Evolutionary conservation across 2,888 invertebrate genomes (phyloP).

Genomic region (Ectropis crepuscularia): DNA sequence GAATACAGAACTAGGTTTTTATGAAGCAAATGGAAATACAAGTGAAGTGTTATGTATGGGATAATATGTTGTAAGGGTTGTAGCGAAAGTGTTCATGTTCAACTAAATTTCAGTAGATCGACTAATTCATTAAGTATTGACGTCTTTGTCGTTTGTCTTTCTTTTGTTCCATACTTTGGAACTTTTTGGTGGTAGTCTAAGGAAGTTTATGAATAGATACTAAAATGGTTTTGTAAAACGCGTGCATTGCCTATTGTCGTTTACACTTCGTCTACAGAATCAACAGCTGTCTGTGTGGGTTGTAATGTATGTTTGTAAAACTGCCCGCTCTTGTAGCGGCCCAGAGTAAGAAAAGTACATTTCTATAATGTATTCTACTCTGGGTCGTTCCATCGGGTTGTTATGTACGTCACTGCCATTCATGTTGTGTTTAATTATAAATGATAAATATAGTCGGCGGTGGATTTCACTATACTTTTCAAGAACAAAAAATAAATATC

Average conservation of each 20-base stretch:
- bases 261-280: slow-evolving; percentile 55
- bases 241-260: slow-evolving; percentile 41
- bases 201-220: too few relatives aligned
- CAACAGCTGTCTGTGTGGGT: slow-evolving; percentile 65
- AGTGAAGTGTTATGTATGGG: not conserved
- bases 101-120: too few relatives aligned
- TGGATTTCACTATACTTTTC: slow-evolving; percentile 1
- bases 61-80: not conserved
- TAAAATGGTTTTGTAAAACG: not conserved
- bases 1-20: not conserved
- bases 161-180: too few relatives aligned
- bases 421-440: slow-evolving; percentile 56
- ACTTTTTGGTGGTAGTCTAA: too few relatives aligned
- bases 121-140: too few relatives aligned
- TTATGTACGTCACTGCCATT: slow-evolving; percentile 64
- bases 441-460: slow-evolving; percentile 27
- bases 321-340: not conserved
- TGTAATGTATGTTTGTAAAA: slow-evolving; percentile 33
- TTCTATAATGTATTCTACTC: not conserved
- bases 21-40: too few relatives aligned
- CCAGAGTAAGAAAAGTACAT: not conserved
- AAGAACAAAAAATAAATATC: slow-evolving; percentile 4
- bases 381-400: not conserved
- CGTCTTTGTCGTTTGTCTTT: too few relatives aligned
- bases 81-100: too few relatives aligned